Percentiles rank a stretch among this genome's conserved stretches.
These are phyloP conservation scores for Loriculus beryllinus DNA, from an alignment of 2,797 vertebrate species.

Conservation along the genomic window DNA sequence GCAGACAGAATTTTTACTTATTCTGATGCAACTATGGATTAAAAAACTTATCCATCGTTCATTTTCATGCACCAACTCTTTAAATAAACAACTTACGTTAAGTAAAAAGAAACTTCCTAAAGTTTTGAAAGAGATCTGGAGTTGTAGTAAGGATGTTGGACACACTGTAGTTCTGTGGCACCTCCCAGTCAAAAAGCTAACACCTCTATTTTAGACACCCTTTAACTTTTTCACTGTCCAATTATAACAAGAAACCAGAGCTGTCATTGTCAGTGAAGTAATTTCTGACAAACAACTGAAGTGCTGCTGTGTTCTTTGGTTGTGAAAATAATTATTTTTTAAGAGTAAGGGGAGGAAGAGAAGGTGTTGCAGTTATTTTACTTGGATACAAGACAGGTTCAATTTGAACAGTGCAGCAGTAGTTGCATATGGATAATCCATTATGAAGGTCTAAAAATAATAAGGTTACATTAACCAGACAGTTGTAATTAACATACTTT, in stretches of 20 bases:
- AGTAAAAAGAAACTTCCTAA: neutral
- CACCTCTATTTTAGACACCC: constrained; percentile 22
- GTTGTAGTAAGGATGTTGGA: neutral
- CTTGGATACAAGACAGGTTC: neutral
- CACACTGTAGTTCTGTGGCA: neutral
- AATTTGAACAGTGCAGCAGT: neutral
- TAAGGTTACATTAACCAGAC: neutral
- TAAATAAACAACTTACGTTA: neutral
- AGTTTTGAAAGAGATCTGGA: neutral
- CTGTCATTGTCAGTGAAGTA: constrained; percentile 6
- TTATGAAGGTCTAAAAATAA: neutral
- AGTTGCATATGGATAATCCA: neutral
- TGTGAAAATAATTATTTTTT: constrained; percentile 45
- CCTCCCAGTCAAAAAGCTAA: constrained; percentile 19
- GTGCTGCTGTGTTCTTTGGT: neutral
- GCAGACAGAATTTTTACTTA: neutral
- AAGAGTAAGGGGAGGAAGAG: neutral
- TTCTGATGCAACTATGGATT: neutral
- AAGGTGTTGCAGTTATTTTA: constrained; percentile 1
- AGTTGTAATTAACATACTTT: neutral
- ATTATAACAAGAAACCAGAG: constrained; percentile 6
- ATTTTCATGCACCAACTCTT: neutral
- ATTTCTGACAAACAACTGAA: constrained; percentile 32
- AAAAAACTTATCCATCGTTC: neutral
- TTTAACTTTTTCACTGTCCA: constrained; percentile 10